Conservation (phyloP, 2,888 invertebrate genomes). For the Entomobrya multifasciata region DNA sequence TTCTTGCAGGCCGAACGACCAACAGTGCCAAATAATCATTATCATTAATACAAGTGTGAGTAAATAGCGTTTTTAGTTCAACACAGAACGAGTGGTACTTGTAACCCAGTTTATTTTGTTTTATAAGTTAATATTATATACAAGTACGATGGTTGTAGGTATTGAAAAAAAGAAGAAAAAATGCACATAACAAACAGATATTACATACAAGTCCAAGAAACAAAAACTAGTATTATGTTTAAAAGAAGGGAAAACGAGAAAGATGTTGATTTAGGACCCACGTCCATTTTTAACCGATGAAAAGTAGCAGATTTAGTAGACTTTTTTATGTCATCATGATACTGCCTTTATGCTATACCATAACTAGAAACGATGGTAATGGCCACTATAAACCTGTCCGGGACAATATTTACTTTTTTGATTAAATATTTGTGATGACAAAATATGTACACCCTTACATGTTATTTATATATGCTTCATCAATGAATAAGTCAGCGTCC, state of each 20-base stretch:
- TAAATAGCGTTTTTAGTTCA: too few relatives aligned
- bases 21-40: not conserved
- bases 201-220: too few relatives aligned
- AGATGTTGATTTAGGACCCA: not conserved
- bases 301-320: not conserved
- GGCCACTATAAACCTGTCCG: constrained; percentile 1
- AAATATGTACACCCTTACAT: not conserved
- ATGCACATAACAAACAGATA: too few relatives aligned
- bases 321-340: not conserved
- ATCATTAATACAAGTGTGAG: constrained; percentile 6
- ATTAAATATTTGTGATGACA: too few relatives aligned
- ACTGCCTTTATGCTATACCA: not conserved
- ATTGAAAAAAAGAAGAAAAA: not conserved
- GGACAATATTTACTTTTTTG: not conserved
- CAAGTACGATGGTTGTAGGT: too few relatives aligned
- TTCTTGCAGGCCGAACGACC: constrained; percentile 5
- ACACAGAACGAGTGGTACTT: too few relatives aligned
- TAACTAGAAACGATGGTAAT: not conserved
- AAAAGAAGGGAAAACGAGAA: too few relatives aligned
- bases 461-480: not conserved
- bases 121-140: too few relatives aligned
- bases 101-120: too few relatives aligned
- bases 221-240: too few relatives aligned
- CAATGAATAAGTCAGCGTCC: too few relatives aligned
- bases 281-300: not conserved